Base-by-base conservation (phyloP, 2,797 vertebrate species). In the Vultur gryphus region DNA sequence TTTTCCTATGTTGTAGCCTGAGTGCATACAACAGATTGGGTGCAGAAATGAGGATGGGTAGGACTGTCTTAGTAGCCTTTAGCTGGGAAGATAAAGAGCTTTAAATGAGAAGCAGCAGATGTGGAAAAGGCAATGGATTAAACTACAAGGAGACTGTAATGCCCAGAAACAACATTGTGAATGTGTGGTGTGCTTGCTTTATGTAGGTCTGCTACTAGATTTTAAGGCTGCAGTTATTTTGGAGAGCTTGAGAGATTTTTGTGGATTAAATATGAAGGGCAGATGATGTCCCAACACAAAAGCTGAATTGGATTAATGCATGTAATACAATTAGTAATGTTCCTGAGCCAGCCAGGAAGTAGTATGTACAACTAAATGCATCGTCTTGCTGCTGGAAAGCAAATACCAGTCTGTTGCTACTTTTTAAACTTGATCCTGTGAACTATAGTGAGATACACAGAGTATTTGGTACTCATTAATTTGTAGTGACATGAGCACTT, bases 11-110 rank as follows among this genome's bases (percentile, higher is more conserved):
- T 13, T 71, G 20, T 41, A 37, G 15, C 25, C 39, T 41, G 39
- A 58, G 16, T 21, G 44, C 5, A 8, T 51, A 24, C 7, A 55
- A 19, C 10, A 21, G 13, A 1, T 70, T 0, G 1, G 41, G 11
- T 43, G 54, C 13, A 61, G 80, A n/a, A 46, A 26, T 16, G 20
- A 29, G 51, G 37, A 7, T 44, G 46, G 26, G 3, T 58, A 44
- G 39, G 41, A 23, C 28, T 55, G 29, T 8, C 7, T 2, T 31
- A 46, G 31, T 29, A 41, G 21, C 35, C 37, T 84, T 51, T 29
- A 61, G 23, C 9, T 26, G 58, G 31, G 41, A 76, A n/a, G 46
- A 33, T 55, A 23, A 49, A 49, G 48, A 88, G 13, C 72, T 75
- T 75, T 58, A 46, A 77, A 73, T 67, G 61, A 69, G 48, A 81